Evolutionary conservation across 1,140 invertebrate species (phyloP), one percentile per base, ranked within the genome.

Genomic region (Orius insidiosus): DNA sequence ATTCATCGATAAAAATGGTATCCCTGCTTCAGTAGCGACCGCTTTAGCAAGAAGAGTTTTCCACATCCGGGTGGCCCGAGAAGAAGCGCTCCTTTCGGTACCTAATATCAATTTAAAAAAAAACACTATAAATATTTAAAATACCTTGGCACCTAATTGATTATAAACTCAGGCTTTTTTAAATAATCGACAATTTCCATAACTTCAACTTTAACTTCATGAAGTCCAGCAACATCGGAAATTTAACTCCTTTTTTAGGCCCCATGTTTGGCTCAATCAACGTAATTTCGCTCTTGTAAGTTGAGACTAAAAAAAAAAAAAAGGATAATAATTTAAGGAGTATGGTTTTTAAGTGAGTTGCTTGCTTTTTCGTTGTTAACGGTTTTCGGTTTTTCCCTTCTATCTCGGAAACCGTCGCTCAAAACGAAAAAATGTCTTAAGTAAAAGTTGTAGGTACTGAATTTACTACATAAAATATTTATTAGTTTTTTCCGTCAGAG

Each of bases 151-250:
- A 4, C 95, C 94, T 36, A 98, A 67, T 47, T 67, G 72, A 62
- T 84, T 85, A 62, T 93, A 98, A 64, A 76, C 55, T 89, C 78
- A 1, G 94, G 92, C 46, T 77, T 70, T 65, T 95, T 96, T 0
- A 99, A 65, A 62, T 98, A 98, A 66, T 98, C 92, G 0, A 98
- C 88, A 68, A 98, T 98, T 66, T 99, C 96, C 72, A 85, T 92
- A 1, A 99, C 77, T 74, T 99, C 96, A 50, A 82, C 65, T 67
- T 99, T 99, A 0, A 94, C 93, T 67, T 98, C 95, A 54, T 79
- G 77, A 3, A 98, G 68, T 6, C 96, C 96, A 35, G 94, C 95
- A 8, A 99, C 94, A 65, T 99, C 94, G 35, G 78, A 75, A 99
- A 98, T 54, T 72, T 74, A 0, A 95, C 86, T 14, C 86, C 85